Percentiles rank a stretch among this genome's conserved stretches.
phyloP scores from a whole-genome alignment of 2,113 vertebrate species.

The Numenius arquata region DNA sequence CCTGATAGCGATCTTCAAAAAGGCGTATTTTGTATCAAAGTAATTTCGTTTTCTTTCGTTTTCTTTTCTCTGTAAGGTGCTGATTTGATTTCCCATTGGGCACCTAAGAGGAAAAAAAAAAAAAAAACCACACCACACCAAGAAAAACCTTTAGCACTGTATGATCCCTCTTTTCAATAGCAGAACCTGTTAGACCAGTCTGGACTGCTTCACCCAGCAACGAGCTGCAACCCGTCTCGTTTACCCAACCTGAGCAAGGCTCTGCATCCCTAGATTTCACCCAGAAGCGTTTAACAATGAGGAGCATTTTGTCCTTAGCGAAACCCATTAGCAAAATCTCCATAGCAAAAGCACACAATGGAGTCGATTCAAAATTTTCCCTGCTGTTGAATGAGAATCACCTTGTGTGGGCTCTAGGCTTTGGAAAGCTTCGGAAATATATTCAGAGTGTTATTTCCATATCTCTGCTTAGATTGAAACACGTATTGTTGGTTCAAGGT shows the following conservation, averaged over 20 bases:
- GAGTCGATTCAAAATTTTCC: not conserved
- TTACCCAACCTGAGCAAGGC: rapidly evolving
- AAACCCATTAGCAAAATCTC: not conserved
- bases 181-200: not conserved
- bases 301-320: not conserved
- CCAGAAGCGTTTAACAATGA: rapidly evolving
- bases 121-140: not conserved
- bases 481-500: not conserved
- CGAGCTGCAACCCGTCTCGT: not conserved
- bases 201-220: not conserved
- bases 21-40: not conserved
- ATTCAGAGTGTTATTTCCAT: not conserved
- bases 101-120: not conserved
- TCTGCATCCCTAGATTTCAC: not conserved
- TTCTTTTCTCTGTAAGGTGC: not conserved
- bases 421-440: not conserved
- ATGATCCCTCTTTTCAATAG: not conserved
- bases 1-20: not conserved
- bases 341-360: not conserved
- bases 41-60: not conserved
- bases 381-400: not conserved
- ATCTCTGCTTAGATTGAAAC: not conserved
- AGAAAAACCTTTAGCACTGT: not conserved
- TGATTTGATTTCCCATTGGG: slow-evolving; percentile 29
- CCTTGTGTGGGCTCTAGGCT: not conserved